Evolutionary conservation across 23 tunicate species (phyloP), one percentile per base, ranked within the genome.

Genomic region (Diplosoma virens): DNA sequence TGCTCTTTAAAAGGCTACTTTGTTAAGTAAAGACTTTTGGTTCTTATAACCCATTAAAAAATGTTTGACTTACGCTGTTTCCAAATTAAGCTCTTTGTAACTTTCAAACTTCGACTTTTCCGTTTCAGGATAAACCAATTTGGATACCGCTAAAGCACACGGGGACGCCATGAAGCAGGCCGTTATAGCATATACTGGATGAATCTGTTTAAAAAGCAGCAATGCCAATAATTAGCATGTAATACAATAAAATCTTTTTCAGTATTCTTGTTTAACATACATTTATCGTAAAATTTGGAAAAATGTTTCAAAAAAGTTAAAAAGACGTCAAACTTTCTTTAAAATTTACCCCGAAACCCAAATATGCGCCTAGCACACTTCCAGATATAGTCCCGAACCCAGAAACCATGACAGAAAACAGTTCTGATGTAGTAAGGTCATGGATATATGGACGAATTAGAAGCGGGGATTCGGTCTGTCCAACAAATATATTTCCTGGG

Each of bases 131-230:
- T 77, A 84, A 22, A 72, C 77, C 48, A 89, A 31, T 71, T 89
- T 89, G 21, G 85, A 47, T 0, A 89, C 67, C 2, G 76, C 85
- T 0, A 89, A 52, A n/a, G 96, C 85, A 33, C 90, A 86, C 37
- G 96, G 96, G 0, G 96, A 90, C 23, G 96, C 88, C 96, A 89
- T 89, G 25, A 89, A 81, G 32, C 81, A 78, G 2, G 85, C 90
- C 1, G 89, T 84, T 30, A 89, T 84, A n/a, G 79, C 74, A 54
- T 84, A 78, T 3, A 67, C 68, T 0, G 89, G 60, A 37, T 79
- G 35, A 59, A 85, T 85, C 92, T 85, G 80, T 16, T n/a, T n/a
- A n/a, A n/a, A n/a, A n/a, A n/a, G n/a, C n/a, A n/a, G n/a, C n/a
- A n/a, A n/a, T n/a, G n/a, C n/a, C n/a, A n/a, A n/a, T n/a, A n/a